Base-by-base conservation (phyloP, 2,113 vertebrate species). In the Abramis brama region DNA sequence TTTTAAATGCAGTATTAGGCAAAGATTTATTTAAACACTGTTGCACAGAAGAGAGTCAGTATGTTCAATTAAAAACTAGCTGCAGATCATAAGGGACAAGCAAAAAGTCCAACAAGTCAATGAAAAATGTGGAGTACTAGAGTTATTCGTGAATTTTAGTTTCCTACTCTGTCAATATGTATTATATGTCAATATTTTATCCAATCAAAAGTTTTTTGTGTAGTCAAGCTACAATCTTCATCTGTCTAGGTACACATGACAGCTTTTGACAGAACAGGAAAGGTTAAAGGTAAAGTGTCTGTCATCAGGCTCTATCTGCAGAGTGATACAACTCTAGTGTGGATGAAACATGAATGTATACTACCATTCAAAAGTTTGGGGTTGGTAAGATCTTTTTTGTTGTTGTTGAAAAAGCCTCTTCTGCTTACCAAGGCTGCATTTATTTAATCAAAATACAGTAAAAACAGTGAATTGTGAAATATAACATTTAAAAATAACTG, bases 241-340 rank as follows among this genome's bases (percentile, higher is more conserved):
- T 64, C 19, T 71, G 11, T 43, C 36, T 12, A 73, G 6, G 5
- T 43, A 71, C 21, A 43, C 36, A 43, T 68, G 15, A 23, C 36
- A 79, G 83, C 87, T 89, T 88, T 91, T 77, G 88, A 92, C 89
- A 89, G 90, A 12, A 85, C 76, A 59, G 60, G 47, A 81, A 50
- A 85, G 92, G 92, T 90, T 90, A 19, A 57, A 57, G 55, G 55
- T 57, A 57, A 57, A 57, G 19, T 57, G 55, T 23, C 2, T 57
- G 7, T 57, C 55, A 57, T 7, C 55, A 57, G 55, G 19, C 19
- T 57, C 19, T 57, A 8, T 57, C 6, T 55, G 52, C 52, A 57
- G 52, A 57, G 52, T 57, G 6, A 21, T 57, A 57, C 2, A 21
- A 57, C 55, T 57, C 19, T 21, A 21, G 55, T 21, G 55, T 57